These are phyloP conservation scores for Indicator maculatus DNA, from an alignment of 2,113 vertebrate genomes.

Conservation along the genomic window DNA sequence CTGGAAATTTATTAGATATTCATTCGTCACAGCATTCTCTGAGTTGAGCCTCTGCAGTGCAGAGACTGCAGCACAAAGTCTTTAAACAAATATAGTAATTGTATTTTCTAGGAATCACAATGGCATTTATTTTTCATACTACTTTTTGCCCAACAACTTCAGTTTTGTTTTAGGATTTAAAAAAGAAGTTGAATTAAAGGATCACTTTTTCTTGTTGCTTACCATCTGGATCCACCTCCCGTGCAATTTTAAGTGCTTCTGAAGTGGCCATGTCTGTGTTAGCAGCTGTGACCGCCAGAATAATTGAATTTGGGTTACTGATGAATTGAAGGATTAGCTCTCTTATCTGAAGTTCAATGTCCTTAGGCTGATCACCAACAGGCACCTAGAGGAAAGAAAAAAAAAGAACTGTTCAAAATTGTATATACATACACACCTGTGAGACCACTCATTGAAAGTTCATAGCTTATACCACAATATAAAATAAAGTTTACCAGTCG, in stretches of 20 bases:
- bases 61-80: too few species aligned
- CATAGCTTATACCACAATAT: background rate
- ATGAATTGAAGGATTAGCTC: constrained; percentile 95
- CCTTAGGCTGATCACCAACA: constrained; percentile 96
- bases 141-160: too few species aligned
- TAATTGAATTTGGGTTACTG: constrained; percentile 97
- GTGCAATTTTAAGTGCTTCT: constrained; percentile 95
- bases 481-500: background rate
- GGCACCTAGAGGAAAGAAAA: constrained; percentile 82
- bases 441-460: background rate
- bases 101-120: too few species aligned
- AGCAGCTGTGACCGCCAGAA: constrained; percentile 95
- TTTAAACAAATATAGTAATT: too few species aligned
- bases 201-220: constrained; percentile 29
- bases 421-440: background rate
- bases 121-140: too few species aligned
- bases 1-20: too few species aligned
- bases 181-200: background rate
- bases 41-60: too few species aligned
- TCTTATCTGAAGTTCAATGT: constrained; percentile 95
- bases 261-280: constrained; percentile 99
- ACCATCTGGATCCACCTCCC: constrained; percentile 97
- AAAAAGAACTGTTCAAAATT: background rate
- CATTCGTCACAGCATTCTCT: too few species aligned
- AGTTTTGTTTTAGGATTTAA: too few species aligned